Evolutionary conservation across 2,888 invertebrate genomes (phyloP).

Genomic region (Odontomyia ornata): DNA sequence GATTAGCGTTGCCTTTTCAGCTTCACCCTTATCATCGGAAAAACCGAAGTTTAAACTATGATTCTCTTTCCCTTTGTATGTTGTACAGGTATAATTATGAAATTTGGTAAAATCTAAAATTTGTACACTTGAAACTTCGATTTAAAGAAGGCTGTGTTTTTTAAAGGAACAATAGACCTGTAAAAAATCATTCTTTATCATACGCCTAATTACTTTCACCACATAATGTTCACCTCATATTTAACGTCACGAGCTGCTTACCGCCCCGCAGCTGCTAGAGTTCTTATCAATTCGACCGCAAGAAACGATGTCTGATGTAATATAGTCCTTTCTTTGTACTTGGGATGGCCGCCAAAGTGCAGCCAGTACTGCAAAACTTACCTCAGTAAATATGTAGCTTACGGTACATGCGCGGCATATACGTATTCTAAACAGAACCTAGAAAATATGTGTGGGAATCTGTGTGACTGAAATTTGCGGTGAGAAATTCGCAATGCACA

Average conservation of each 20-base stretch:
- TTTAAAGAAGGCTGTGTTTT: too few species aligned
- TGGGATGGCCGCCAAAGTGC: slow-evolving; percentile 22
- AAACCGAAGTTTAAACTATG: too few species aligned
- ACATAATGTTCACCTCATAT: too few species aligned
- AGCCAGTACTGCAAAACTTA: background rate
- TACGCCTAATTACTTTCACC: too few species aligned
- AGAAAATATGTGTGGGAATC: slow-evolving; percentile 40
- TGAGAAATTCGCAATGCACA: slow-evolving; percentile 45
- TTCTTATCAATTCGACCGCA: slow-evolving; percentile 32
- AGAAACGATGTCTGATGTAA: slow-evolving; percentile 30
- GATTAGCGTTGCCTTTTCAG: too few species aligned
- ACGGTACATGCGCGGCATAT: slow-evolving; percentile 30
- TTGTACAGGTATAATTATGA: too few species aligned
- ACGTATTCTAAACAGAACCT: background rate
- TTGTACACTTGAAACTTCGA: too few species aligned
- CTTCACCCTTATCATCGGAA: too few species aligned
- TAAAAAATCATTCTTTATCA: too few species aligned
- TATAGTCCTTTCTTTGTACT: slow-evolving; percentile 14
- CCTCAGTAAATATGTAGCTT: background rate
- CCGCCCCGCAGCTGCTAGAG: slow-evolving; percentile 9
- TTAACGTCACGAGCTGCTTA: background rate
- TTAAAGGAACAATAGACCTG: too few species aligned
- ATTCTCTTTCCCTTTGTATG: too few species aligned
- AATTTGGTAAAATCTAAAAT: too few species aligned
- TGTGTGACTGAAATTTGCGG: slow-evolving; percentile 33